Conservation (phyloP, 2,888 invertebrate species). For the Orthosia cruda region DNA sequence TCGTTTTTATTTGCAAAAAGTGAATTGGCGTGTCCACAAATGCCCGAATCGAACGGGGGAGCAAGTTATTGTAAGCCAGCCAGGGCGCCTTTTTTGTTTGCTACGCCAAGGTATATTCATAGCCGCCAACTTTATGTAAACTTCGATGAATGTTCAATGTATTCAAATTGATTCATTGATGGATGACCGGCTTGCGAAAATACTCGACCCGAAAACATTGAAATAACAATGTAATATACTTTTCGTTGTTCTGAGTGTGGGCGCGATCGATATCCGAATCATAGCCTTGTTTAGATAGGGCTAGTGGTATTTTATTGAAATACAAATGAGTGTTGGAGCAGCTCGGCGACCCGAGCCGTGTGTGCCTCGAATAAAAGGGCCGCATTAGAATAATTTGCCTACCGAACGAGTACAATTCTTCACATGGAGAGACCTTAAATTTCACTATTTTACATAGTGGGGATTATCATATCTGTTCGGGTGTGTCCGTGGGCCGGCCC, state of each 20-base stretch:
- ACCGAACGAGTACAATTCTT: slow-evolving; percentile 90
- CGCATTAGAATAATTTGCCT: slow-evolving; percentile 91
- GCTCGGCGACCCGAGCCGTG: slow-evolving; percentile 83
- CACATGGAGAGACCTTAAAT: slow-evolving; percentile 92
- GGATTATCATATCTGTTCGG: slow-evolving; percentile 91
- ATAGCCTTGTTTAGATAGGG: slow-evolving; percentile 90
- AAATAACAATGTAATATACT: slow-evolving; percentile 79
- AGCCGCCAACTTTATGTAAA: slow-evolving; percentile 80
- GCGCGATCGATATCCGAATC: slow-evolving; percentile 78
- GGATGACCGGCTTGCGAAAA: slow-evolving; percentile 82
- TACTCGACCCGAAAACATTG: slow-evolving; percentile 79
- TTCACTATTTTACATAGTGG: slow-evolving; percentile 92
- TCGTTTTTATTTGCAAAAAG: slow-evolving; percentile 81
- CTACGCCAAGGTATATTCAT: slow-evolving; percentile 76
- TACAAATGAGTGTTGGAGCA: slow-evolving; percentile 89
- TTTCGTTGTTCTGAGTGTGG: slow-evolving; percentile 69
- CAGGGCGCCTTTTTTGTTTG: slow-evolving; percentile 80
- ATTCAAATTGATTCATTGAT: slow-evolving; percentile 89
- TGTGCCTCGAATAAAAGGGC: slow-evolving; percentile 91
- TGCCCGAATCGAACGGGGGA: slow-evolving; percentile 74
- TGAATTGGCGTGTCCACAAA: slow-evolving; percentile 80
- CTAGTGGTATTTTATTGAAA: slow-evolving; percentile 90
- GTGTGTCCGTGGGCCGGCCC: slow-evolving; percentile 82
- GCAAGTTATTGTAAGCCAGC: slow-evolving; percentile 72
- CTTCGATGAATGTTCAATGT: slow-evolving; percentile 84